These are phyloP conservation scores for Serilophus lunatus DNA, from an alignment of 2,113 vertebrate species.

Conservation along the genomic window DNA sequence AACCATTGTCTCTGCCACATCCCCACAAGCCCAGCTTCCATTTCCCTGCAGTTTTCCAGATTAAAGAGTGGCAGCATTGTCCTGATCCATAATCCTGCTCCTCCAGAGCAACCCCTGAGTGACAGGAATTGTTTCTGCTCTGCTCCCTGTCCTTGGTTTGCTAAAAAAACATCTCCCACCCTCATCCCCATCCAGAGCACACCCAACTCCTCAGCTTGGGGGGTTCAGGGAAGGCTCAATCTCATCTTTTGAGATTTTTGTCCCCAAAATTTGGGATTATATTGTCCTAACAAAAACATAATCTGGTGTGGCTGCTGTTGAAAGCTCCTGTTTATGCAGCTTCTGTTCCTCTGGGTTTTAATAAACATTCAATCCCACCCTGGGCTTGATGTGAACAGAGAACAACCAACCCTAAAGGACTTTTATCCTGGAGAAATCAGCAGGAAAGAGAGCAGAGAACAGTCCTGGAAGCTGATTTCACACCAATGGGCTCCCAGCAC, in stretches of 20 bases:
- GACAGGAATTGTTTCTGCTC: constrained; percentile 68
- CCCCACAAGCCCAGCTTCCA: constrained; percentile 37
- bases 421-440: background rate
- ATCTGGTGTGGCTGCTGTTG: background rate
- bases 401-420: background rate
- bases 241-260: background rate
- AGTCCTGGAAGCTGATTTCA: background rate
- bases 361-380: background rate
- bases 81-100: constrained; percentile 59
- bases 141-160: background rate
- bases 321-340: background rate
- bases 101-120: constrained; percentile 51
- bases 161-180: constrained; percentile 1
- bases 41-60: constrained; percentile 59
- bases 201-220: background rate
- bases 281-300: background rate
- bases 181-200: background rate
- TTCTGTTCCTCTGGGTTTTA: background rate
- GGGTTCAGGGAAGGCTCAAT: background rate
- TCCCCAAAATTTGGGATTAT: background rate
- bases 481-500: background rate
- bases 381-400: background rate
- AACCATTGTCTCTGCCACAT: background rate
- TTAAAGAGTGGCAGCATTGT: background rate
- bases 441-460: background rate